A percentile compares a stretch with the other conserved stretches of the same genome.
phyloP scores from a whole-genome alignment of 2,113 vertebrate genomes.

The Gymnarchus niloticus region DNA sequence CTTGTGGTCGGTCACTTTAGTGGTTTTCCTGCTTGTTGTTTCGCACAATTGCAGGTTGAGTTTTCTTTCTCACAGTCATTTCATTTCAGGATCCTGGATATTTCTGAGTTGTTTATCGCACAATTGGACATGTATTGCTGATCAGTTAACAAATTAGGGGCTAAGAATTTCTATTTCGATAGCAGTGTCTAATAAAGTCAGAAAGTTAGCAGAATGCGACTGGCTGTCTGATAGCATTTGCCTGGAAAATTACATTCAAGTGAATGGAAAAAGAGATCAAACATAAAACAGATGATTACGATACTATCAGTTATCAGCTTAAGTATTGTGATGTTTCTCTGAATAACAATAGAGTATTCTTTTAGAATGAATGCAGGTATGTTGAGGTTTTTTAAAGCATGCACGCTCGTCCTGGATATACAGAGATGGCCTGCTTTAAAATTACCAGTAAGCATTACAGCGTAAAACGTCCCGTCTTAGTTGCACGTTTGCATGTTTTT shows the following conservation, averaged over 20 bases:
- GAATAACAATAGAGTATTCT: too few relatives aligned
- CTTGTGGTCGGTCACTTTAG: not conserved
- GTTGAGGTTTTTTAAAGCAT: not conserved
- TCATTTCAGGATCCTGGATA: slow-evolving; percentile 29
- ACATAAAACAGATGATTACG: slow-evolving; percentile 25
- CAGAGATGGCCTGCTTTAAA: not conserved
- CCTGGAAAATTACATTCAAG: not conserved
- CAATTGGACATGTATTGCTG: slow-evolving; percentile 38
- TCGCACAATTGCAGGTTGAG: slow-evolving; percentile 18
- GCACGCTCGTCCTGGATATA: not conserved
- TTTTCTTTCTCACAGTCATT: slow-evolving; percentile 24
- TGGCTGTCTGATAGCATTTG: not conserved
- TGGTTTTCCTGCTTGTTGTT: not conserved
- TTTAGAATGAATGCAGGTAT: not conserved
- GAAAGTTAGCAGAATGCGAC: too few relatives aligned
- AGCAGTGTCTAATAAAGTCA: slow-evolving; percentile 22
- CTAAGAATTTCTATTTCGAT: slow-evolving; percentile 42
- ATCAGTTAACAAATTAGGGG: slow-evolving; percentile 29
- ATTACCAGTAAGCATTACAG: not conserved
- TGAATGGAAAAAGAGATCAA: not conserved
- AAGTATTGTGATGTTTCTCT: slow-evolving; percentile 37
- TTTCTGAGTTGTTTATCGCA: slow-evolving; percentile 43
- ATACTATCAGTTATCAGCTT: slow-evolving; percentile 46
- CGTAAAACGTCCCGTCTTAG: not conserved
- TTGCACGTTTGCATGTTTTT: slow-evolving; percentile 4